Evolutionary conservation across 2,113 vertebrate genomes (phyloP), one percentile per base, ranked within the genome.

Genomic region (Gymnarchus niloticus): DNA sequence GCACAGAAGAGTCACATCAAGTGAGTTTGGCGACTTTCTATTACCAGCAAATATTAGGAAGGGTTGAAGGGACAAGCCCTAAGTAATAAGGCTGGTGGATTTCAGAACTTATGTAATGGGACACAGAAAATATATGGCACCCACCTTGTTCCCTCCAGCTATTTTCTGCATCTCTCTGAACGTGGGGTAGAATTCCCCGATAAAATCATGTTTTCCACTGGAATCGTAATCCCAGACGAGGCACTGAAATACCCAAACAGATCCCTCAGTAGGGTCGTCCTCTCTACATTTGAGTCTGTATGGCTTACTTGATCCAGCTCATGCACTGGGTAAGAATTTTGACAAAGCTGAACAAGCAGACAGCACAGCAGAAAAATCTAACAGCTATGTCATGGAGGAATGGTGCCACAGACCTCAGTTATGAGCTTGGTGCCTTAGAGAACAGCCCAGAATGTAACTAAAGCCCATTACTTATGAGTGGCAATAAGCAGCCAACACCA

Each of bases 141-240:
- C 93, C 89, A 99, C 97, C 97, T 97, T 97, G 92, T 95, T 96
- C 91, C 94, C 96, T 52, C 92, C 91, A 57, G 95, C 96, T 0
- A 95, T 96, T 88, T 93, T 95, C 93, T 97, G 97, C 96, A 98
- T 97, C 91, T 98, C 97, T 90, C 94, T 94, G 14, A 99, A 98
- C 73, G 95, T 97, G 88, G 97, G 95, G 85, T 96, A 96, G 92
- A 99, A 99, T 91, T 98, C 97, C 0, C 97, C 98, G 0, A 98
- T 99, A 94, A 97, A 98, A 92, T 98, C 97, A 0, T 99, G 98
- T 78, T 98, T 99, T 69, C 97, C 97, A 0, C 97, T 94, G 0
- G 97, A 97, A 92, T 98, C 97, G 14, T 97, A 96, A 92, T 98
- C 98, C 96, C 97, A 98, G 90, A 99, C 95, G 25, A 99, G 94